These are phyloP conservation scores for Gasterosteus nipponicus DNA, from an alignment of 2,113 vertebrate species.

Conservation along the genomic window DNA sequence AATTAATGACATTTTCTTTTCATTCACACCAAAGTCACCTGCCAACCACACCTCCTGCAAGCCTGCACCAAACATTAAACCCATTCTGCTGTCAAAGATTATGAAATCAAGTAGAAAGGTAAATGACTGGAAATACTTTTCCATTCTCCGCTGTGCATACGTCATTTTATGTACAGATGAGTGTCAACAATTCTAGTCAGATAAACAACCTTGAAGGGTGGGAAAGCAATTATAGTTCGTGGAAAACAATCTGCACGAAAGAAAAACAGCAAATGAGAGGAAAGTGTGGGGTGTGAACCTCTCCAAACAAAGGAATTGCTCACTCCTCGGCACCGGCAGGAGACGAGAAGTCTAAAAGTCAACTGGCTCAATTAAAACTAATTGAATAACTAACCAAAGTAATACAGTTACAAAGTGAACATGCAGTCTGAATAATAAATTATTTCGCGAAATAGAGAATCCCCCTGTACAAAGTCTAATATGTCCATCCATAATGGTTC, in stretches of 20 bases:
- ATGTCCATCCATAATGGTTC: too few species aligned
- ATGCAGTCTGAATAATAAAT: too few species aligned
- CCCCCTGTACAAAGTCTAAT: too few species aligned
- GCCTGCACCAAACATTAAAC: not conserved
- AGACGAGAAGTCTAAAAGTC: too few species aligned
- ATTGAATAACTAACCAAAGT: too few species aligned
- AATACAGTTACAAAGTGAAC: too few species aligned
- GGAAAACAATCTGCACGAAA: not conserved
- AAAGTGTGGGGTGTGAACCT: too few species aligned
- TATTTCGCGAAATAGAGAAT: too few species aligned
- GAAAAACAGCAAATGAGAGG: not conserved
- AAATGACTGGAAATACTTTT: not conserved
- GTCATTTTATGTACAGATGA: not conserved
- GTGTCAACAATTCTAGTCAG: constrained; percentile 2
- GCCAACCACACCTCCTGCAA: not conserved
- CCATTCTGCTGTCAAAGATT: not conserved
- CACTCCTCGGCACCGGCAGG: too few species aligned
- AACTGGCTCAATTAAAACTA: too few species aligned
- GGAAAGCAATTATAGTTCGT: constrained; percentile 15
- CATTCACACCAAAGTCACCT: not conserved
- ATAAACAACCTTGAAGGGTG: not conserved
- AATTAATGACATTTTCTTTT: not conserved
- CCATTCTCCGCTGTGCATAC: not conserved
- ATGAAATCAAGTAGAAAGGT: not conserved
- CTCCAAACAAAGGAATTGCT: too few species aligned